Percentiles rank a stretch among this genome's conserved stretches.
These are phyloP conservation scores for Hemibagrus wyckioides DNA, from an alignment of 2,113 vertebrate genomes.

Conservation along the genomic window DNA sequence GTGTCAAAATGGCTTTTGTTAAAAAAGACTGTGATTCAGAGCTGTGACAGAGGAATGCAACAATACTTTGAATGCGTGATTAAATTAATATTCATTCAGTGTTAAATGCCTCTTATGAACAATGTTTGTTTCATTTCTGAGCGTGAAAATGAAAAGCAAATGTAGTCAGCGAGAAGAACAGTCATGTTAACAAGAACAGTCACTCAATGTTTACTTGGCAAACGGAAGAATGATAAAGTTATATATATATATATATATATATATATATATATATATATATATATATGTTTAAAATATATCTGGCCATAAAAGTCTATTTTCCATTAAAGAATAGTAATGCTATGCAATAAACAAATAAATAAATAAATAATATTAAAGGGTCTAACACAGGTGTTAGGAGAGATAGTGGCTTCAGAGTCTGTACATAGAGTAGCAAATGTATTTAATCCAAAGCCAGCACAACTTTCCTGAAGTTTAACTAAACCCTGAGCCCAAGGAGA, in stretches of 20 bases:
- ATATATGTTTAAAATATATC: slow-evolving; percentile 3
- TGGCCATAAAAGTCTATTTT: background rate
- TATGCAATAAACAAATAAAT: background rate
- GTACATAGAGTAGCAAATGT: background rate
- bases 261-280: background rate
- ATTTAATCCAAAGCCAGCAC: slow-evolving; percentile 14
- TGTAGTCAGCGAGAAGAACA: slow-evolving; percentile 30
- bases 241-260: background rate
- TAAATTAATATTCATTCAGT: slow-evolving; percentile 35
- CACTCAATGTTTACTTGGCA: slow-evolving; percentile 12
- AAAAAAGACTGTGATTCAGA: slow-evolving; percentile 24
- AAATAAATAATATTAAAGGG: background rate
- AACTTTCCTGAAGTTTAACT: slow-evolving; percentile 36
- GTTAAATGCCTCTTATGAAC: slow-evolving; percentile 31
- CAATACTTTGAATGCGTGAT: slow-evolving; percentile 15
- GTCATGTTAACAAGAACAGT: slow-evolving; percentile 30
- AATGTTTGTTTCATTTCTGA: background rate
- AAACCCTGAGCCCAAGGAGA: slow-evolving; percentile 40
- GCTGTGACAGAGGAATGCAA: slow-evolving; percentile 4
- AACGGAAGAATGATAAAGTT: slow-evolving; percentile 7
- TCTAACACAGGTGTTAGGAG: slow-evolving; percentile 24
- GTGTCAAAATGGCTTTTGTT: slow-evolving; percentile 39
- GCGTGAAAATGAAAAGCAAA: slow-evolving; percentile 37
- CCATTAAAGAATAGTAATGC: slow-evolving; percentile 1
- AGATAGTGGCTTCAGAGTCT: slow-evolving; percentile 13